Conservation (phyloP, 2,113 vertebrate species). For the Shinisaurus crocodilurus region DNA sequence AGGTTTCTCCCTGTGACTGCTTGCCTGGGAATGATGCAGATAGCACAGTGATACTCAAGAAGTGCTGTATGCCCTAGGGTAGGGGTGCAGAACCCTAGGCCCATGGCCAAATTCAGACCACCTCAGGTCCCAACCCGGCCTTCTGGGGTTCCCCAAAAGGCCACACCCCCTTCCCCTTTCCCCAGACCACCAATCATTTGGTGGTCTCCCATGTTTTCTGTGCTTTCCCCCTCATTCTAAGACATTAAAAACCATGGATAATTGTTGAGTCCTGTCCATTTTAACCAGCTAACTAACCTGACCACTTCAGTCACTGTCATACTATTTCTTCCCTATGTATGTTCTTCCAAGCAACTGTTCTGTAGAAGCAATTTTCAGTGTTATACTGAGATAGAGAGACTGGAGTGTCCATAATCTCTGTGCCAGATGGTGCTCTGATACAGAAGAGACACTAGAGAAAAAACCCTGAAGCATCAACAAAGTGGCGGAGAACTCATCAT, state of each 20-base stretch:
- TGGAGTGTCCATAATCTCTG: not conserved
- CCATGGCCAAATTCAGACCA: no score
- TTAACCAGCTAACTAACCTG: not conserved
- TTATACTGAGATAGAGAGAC: accelerated
- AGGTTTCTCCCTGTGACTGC: not conserved
- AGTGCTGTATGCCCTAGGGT: not conserved
- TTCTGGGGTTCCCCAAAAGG: no score
- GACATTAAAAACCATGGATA: not conserved
- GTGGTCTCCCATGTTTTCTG: no score
- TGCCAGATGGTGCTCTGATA: not conserved
- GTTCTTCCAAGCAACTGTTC: not conserved
- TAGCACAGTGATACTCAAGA: not conserved
- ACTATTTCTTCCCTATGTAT: accelerated
- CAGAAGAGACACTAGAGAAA: not conserved
- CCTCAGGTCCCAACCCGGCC: no score
- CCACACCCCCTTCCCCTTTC: no score
- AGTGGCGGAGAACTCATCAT: slow-evolving; percentile 18
- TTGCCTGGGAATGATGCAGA: not conserved
- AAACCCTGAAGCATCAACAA: not conserved
- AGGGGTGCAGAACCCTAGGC: no score
- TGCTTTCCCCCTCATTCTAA: no score
- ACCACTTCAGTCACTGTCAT: not conserved
- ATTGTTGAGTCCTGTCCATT: not conserved
- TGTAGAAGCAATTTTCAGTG: not conserved
- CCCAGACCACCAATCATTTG: no score